phyloP scores from a whole-genome alignment of 2,797 vertebrate species.

The Galago senegalensis region DNA sequence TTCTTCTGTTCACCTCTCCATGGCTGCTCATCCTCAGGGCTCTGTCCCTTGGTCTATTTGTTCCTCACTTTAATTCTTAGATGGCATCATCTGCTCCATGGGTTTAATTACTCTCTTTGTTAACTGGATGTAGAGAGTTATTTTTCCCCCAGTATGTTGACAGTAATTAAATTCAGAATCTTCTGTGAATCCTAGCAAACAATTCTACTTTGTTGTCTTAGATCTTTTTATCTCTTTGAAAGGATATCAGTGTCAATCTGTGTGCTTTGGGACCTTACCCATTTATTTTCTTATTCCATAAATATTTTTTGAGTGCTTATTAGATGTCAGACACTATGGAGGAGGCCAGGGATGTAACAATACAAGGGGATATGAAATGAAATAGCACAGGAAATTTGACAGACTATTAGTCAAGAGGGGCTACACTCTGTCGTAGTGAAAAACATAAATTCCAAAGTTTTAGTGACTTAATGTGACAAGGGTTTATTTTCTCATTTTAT shows the following conservation, averaged over 20 bases:
- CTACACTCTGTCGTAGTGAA: background rate
- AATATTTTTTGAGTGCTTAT: background rate
- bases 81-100: background rate
- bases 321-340: background rate
- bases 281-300: constrained; percentile 28
- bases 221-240: background rate
- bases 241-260: background rate
- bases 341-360: background rate
- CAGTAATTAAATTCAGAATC: background rate
- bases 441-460: background rate
- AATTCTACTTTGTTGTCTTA: background rate
- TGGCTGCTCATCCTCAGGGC: background rate
- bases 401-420: background rate
- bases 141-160: background rate
- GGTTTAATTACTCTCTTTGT: background rate
- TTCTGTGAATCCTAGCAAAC: background rate
- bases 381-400: background rate
- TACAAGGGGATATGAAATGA: background rate
- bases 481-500: background rate
- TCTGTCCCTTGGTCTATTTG: background rate
- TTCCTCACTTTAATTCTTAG: background rate
- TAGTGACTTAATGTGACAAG: background rate
- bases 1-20: background rate
- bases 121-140: background rate
- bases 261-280: background rate